phyloP scores from a whole-genome alignment of 2,888 invertebrate genomes.

The Stramonita haemastoma region DNA sequence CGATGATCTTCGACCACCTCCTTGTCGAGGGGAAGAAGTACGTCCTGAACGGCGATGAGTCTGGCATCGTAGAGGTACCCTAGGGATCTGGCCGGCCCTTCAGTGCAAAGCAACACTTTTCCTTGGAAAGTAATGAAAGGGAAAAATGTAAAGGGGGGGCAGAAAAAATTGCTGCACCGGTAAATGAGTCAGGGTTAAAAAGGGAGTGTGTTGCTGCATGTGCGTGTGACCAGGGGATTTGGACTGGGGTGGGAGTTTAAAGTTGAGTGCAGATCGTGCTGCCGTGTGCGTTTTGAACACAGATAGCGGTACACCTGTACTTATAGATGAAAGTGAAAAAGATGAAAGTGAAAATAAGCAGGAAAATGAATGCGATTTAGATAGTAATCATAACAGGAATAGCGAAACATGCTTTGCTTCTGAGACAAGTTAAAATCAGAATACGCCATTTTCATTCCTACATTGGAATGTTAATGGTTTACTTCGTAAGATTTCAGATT shows the following conservation, averaged over 20 bases:
- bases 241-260: not conserved
- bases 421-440: not conserved
- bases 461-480: slow-evolving; percentile 20
- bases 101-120: not conserved
- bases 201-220: not conserved
- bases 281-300: not conserved
- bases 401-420: not conserved
- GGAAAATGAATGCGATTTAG: not conserved
- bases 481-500: not conserved
- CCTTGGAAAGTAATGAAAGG: not conserved
- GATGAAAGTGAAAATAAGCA: too few relatives aligned
- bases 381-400: not conserved
- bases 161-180: not conserved
- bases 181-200: not conserved
- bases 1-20: slow-evolving; percentile 3
- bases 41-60: not conserved
- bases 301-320: too few relatives aligned
- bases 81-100: not conserved
- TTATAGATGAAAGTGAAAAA: not conserved
- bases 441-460: not conserved
- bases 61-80: not conserved
- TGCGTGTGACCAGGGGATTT: too few relatives aligned
- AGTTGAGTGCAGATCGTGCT: too few relatives aligned
- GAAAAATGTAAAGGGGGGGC: not conserved
- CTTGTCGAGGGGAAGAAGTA: not conserved